Conservation (phyloP, 2,113 vertebrate species). For the Aepyceros melampus region DNA sequence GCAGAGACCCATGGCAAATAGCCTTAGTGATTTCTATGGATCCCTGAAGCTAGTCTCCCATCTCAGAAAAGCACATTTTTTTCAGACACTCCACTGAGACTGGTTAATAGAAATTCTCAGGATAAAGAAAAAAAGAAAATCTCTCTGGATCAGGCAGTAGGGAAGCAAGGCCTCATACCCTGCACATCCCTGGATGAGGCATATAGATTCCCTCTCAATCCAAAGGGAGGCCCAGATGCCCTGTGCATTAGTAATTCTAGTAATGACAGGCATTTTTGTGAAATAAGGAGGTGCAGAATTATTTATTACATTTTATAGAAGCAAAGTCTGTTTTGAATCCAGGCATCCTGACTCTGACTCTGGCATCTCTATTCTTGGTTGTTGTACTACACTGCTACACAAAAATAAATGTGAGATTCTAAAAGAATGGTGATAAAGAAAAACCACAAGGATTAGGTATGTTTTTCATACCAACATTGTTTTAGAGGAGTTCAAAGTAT, state of each 20-base stretch:
- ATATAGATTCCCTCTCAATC: neutral
- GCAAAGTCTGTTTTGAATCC: neutral
- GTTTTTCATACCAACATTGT: neutral
- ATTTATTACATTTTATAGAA: neutral
- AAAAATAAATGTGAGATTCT: neutral
- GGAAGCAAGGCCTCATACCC: neutral
- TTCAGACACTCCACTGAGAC: neutral
- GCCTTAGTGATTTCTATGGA: neutral
- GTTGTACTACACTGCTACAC: neutral
- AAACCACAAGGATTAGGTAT: neutral
- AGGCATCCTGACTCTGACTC: neutral
- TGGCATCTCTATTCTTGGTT: neutral
- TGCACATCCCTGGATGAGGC: neutral
- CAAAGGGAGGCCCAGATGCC: neutral
- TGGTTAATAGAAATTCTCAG: neutral
- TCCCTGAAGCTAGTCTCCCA: neutral
- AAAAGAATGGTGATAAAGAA: neutral
- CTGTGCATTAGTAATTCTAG: neutral
- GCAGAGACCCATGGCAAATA: neutral
- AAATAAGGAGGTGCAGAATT: neutral
- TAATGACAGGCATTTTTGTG: neutral
- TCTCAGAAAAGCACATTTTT: slow-evolving; percentile 14
- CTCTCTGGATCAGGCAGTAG: neutral
- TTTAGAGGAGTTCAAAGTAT: neutral
- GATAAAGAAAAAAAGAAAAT: neutral